Conservation (phyloP, 2,113 vertebrate species). For the Syngnathoides biaculeatus region DNA sequence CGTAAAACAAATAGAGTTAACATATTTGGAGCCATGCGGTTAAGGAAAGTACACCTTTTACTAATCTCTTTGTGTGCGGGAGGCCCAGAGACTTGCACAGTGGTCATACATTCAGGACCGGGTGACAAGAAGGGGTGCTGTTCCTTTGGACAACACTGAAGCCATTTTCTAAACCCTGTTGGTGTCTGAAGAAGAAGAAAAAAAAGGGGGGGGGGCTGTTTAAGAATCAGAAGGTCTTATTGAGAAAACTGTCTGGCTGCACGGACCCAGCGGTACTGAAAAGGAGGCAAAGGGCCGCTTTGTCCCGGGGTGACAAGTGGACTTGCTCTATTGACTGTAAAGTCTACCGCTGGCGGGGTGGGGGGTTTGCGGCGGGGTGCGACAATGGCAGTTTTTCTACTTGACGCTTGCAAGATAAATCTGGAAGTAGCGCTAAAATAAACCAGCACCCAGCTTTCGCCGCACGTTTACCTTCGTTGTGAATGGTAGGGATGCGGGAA, state of each 20-base stretch:
- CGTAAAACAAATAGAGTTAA: constrained; percentile 23
- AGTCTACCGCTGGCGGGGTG: constrained; percentile 67
- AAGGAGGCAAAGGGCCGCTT: constrained; percentile 68
- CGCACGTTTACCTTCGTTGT: constrained; percentile 15
- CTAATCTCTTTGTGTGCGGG: constrained; percentile 8
- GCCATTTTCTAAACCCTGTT: constrained; percentile 71
- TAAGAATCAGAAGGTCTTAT: constrained; percentile 71
- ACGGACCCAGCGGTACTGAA: constrained; percentile 67
- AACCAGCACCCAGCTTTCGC: constrained; percentile 10
- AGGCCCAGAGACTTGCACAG: background rate
- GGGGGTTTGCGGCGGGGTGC: constrained; percentile 17
- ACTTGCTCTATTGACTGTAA: constrained; percentile 80
- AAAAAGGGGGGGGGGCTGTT: constrained; percentile 60
- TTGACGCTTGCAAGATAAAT: constrained; percentile 74
- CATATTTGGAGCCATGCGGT: constrained; percentile 24
- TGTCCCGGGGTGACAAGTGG: constrained; percentile 76
- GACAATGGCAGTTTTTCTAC: constrained; percentile 74
- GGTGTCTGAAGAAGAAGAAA: constrained; percentile 65
- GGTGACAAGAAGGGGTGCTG: constrained; percentile 44
- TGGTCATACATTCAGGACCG: constrained; percentile 7
- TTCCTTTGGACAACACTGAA: constrained; percentile 63
- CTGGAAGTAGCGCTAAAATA: constrained; percentile 61
- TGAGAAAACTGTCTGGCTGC: constrained; percentile 71
- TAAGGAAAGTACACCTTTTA: constrained; percentile 66
- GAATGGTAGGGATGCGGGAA: no score